phyloP scores from a whole-genome alignment of 2,113 vertebrate species.

The Bungarus multicinctus region DNA sequence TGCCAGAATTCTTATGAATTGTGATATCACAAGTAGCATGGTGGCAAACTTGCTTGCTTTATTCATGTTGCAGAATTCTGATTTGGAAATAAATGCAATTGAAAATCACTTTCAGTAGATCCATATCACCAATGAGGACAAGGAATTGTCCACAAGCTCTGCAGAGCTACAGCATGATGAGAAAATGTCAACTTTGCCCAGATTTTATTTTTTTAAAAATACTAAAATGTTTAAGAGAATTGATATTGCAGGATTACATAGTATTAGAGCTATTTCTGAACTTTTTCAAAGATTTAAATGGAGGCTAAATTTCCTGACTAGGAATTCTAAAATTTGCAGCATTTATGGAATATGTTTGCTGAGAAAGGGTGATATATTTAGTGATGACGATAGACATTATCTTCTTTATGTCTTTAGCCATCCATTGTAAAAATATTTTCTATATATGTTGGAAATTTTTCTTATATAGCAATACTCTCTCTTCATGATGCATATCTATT shows the following conservation, averaged over 20 bases:
- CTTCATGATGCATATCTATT: background rate
- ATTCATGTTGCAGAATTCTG: background rate
- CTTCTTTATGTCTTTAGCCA: background rate
- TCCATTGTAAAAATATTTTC: background rate
- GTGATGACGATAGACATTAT: background rate
- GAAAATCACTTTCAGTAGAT: background rate
- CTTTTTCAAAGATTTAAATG: background rate
- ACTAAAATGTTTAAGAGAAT: background rate
- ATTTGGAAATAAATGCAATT: background rate
- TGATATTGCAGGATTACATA: background rate
- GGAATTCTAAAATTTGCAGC: background rate
- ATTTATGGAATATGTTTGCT: background rate
- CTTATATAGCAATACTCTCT: background rate
- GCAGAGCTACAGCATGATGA: background rate
- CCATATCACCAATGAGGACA: background rate
- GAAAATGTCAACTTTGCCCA: background rate
- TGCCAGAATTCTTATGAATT: background rate
- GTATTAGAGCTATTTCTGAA: background rate
- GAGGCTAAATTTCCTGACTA: background rate
- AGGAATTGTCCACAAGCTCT: background rate
- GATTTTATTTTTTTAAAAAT: background rate
- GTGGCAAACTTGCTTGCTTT: background rate
- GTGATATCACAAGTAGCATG: accelerated
- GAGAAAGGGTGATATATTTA: background rate
- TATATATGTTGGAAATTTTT: background rate